Evolutionary conservation across 2,797 vertebrate genomes (phyloP), one percentile per base, ranked within the genome.

Genomic region (Triplophysa bombifrons): DNA sequence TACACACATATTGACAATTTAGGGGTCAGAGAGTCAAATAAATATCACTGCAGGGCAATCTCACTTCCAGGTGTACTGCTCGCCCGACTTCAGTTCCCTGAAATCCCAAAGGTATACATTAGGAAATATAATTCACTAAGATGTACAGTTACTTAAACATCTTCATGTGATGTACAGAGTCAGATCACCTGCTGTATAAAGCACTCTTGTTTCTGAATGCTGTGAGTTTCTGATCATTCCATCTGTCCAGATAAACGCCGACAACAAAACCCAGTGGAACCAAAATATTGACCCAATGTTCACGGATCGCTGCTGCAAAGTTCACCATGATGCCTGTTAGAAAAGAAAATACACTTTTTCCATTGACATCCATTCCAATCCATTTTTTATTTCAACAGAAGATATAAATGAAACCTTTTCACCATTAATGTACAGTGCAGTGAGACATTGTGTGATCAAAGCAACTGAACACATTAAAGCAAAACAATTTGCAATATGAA

Each of bases 1-100:
- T 80, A 50, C 48, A 83, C 10, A 83, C 64, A 56, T 63, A 60
- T 30, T 81, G 74, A 86, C 82, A 86, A 84, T 83, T 44, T 41
- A 84, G 77, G 87, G 74, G 64, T n/a, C 76, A 67, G 46, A 60
- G 17, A 27, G 55, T 72, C 74, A 58, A 69, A 84, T 81, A 88
- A 81, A 81, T 77, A 80, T 79, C 80, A 41, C 44, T 22, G 68
- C 34, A 46, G 66, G 69, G 51, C 6, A 4, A 3, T 9, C 91
- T 94, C 93, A 98, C 89, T 91, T 97, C 98, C 97, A 98, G 22
- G 95, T 97, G 58, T 88, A 86, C 85, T 96, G 94, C 91, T 98
- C 96, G 55, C 91, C 93, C 63, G 96, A 93, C 85, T 94, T 98
- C 90, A 99, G 86, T 73, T 98, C 96, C 87, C 97, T 99, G 82